Base-by-base conservation (phyloP, 2,888 invertebrate genomes). In the Eristalis tenax region DNA sequence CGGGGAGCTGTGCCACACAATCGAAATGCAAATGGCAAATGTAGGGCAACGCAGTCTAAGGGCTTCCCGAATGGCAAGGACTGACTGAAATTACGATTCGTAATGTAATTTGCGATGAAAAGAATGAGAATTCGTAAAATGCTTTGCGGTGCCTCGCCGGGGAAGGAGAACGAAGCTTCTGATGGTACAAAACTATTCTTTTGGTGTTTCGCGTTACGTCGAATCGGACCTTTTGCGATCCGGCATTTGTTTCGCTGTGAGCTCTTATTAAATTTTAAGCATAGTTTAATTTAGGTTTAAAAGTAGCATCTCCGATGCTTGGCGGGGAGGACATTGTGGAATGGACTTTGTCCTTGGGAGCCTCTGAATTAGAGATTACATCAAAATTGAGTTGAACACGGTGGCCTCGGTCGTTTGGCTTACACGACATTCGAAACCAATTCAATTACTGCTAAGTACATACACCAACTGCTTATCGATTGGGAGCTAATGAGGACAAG, bases 91-190 rank as follows among this genome's bases (percentile, higher is more conserved):
- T 32, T 68, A 32, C 18, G 32, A n/a, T 18, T 10, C 23, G 40
- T 35, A 32, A 50, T 64, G 23, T 64, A 38, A 28, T 57, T 50
- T 68, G n/a, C 18, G 5, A 50, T 13, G 63, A 61, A 73, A 59
- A 26, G 59, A 59, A 59, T 59, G 59, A 35, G 22, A 35, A 65
- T 65, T 35, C 13, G 13, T 18, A 65, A 65, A 32, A 59, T 59
- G 26, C 59, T 13, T n/a, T 23, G 59, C 13, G 59, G 59, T 13
- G 59, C 18, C 8, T 50, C n/a, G 10, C 59, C 15, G 59, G 59
- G 23, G 26, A 59, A 11, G 13, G 22, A 13, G 59, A 6, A 15
- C 10, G 4, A 50, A 50, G 11, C 26, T 59, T 59, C 26, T 59
- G 13, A 26, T 18, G 22, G 18, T 18, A 18, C 8, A 22, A 26